Percentiles rank a stretch among this genome's conserved stretches.
These are phyloP conservation scores for Patiria miniata DNA, from an alignment of 35 echinoderm and acorn worm genomes.

Conservation along the genomic window DNA sequence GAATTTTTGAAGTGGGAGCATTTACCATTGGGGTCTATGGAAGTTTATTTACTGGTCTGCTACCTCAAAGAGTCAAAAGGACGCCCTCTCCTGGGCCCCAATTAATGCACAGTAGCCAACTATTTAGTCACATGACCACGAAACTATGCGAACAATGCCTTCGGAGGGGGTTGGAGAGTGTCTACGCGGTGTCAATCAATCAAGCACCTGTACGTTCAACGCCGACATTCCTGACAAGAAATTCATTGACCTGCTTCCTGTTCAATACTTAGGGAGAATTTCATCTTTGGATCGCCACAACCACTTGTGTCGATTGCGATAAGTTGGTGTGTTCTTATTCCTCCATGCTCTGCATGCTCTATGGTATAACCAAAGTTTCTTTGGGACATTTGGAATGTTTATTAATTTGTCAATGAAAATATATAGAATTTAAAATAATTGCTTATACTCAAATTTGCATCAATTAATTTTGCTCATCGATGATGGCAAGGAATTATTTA, in stretches of 20 bases:
- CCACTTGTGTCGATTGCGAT: neutral
- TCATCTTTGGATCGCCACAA: neutral
- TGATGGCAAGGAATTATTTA: no score
- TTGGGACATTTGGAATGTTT: no score
- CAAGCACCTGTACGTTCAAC: slow-evolving; percentile 22
- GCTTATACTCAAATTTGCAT: no score
- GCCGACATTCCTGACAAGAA: slow-evolving; percentile 27
- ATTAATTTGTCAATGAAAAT: no score
- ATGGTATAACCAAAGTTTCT: no score
- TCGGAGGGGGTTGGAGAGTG: neutral
- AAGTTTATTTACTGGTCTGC: no score
- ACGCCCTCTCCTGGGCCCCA: neutral
- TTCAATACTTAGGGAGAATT: slow-evolving; percentile 4
- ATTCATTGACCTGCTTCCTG: slow-evolving; percentile 21
- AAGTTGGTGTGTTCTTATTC: no score
- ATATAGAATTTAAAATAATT: no score
- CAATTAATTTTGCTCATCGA: no score
- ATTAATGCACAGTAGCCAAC: slow-evolving; percentile 13
- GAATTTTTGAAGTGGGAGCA: no score
- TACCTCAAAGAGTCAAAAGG: neutral
- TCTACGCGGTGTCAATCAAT: slow-evolving; percentile 26
- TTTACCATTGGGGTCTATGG: no score
- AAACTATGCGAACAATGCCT: slow-evolving; percentile 28
- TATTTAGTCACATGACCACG: neutral
- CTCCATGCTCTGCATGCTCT: no score